These are phyloP conservation scores for Tortrix viridana DNA, from an alignment of 2,888 invertebrate genomes.

Conservation along the genomic window DNA sequence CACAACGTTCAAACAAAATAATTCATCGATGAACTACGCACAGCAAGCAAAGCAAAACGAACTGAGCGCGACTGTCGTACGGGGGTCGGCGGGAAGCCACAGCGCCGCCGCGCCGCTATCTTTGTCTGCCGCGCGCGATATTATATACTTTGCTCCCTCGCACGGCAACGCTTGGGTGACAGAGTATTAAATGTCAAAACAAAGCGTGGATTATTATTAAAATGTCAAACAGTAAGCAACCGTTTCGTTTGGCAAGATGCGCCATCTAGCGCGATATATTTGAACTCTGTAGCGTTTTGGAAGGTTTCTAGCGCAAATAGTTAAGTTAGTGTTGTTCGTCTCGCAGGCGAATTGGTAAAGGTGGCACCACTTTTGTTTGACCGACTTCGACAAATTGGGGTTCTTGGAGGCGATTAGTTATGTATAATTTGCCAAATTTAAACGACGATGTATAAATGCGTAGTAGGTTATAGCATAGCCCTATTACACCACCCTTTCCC, in stretches of 20 bases:
- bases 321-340: too few species aligned
- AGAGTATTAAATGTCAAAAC: constrained; percentile 76
- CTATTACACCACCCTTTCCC: too few species aligned
- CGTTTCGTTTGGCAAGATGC: constrained; percentile 51
- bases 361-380: too few species aligned
- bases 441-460: too few species aligned
- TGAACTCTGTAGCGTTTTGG: constrained; percentile 16
- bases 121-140: constrained; percentile 49
- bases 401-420: too few species aligned
- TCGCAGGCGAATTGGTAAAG: too few species aligned
- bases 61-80: constrained; percentile 75
- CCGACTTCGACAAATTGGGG: too few species aligned
- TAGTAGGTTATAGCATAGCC: too few species aligned
- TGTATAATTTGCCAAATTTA: too few species aligned
- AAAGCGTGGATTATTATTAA: constrained; percentile 71
- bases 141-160: constrained; percentile 54
- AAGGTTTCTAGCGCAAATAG: neutral
- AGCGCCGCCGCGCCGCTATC: constrained; percentile 74
- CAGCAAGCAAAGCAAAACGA: constrained; percentile 61
- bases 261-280: constrained; percentile 57
- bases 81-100: constrained; percentile 77
- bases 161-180: constrained; percentile 67
- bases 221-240: constrained; percentile 67
- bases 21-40: constrained; percentile 61
- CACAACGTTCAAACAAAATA: constrained; percentile 56